phyloP scores from a whole-genome alignment of 2,888 invertebrate species.

The Pomacea canaliculata region DNA sequence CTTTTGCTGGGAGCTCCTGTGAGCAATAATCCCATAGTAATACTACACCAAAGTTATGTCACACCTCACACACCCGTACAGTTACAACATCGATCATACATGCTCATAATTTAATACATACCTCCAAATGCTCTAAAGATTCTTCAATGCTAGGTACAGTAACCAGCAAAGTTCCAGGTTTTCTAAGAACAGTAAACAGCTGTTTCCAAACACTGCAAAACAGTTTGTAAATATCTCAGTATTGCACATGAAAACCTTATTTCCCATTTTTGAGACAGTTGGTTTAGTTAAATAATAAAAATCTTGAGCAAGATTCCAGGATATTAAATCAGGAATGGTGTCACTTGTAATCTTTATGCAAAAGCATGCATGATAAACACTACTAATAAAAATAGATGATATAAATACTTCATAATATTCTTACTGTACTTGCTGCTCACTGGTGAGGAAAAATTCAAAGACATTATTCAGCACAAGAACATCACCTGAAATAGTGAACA shows the following conservation, averaged over 20 bases:
- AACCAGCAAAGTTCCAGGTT: conserved; percentile 75
- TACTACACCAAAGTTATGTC: too few relatives aligned
- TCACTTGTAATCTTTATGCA: too few relatives aligned
- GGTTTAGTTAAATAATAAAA: neutral
- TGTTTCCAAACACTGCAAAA: conserved; percentile 74
- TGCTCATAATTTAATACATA: conserved; percentile 13
- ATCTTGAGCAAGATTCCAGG: neutral
- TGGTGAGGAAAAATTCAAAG: conserved; percentile 78
- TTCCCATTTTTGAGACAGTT: neutral
- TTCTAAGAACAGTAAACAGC: conserved; percentile 73
- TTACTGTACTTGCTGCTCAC: conserved; percentile 74
- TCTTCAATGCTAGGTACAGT: conserved; percentile 75
- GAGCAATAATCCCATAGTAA: too few relatives aligned
- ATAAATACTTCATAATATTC: conserved; percentile 4
- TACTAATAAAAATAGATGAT: too few relatives aligned
- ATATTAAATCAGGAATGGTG: too few relatives aligned
- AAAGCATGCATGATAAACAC: too few relatives aligned
- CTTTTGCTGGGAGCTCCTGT: too few relatives aligned
- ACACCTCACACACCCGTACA: too few relatives aligned
- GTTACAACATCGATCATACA: too few relatives aligned
- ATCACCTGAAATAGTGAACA: conserved; percentile 71
- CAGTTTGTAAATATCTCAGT: too few relatives aligned
- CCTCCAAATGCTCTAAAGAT: conserved; percentile 67
- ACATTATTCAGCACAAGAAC: conserved; percentile 79
- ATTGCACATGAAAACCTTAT: conserved; percentile 5